Conservation (phyloP, 2,797 vertebrate species). For the Heliangelus exortis region DNA sequence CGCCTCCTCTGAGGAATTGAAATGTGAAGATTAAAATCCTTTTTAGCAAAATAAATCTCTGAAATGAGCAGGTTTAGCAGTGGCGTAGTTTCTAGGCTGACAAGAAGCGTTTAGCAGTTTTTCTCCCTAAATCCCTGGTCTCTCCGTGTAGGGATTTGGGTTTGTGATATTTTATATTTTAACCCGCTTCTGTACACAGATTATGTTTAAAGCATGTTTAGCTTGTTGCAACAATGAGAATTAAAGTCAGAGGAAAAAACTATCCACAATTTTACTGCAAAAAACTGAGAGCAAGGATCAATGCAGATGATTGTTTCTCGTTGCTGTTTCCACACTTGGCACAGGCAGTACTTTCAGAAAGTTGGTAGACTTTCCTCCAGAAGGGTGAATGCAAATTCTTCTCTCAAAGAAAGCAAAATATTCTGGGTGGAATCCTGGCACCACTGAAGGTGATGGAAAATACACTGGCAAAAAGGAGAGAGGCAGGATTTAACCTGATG, state of each 20-base stretch:
- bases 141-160: neutral
- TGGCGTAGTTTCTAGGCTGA: neutral
- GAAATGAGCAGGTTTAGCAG: slow-evolving; percentile 4
- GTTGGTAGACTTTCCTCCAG: neutral
- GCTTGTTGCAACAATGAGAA: neutral
- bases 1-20: slow-evolving; percentile 47
- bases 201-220: slow-evolving; percentile 11
- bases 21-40: slow-evolving; percentile 58
- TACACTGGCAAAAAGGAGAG: neutral
- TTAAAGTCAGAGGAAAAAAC: neutral
- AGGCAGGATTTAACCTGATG: neutral
- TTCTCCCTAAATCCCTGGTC: neutral
- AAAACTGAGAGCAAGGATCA: neutral
- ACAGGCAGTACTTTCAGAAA: slow-evolving; percentile 1
- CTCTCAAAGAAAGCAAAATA: slow-evolving; percentile 15
- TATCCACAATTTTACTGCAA: slow-evolving; percentile 1
- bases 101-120: neutral
- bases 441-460: slow-evolving; percentile 1
- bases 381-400: neutral
- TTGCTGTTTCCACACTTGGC: neutral
- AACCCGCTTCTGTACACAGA: neutral
- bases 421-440: slow-evolving; percentile 1
- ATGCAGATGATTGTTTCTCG: neutral
- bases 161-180: slow-evolving; percentile 15
- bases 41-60: slow-evolving; percentile 52